Conservation (phyloP, 1,140 invertebrate species). For the Grapholita molesta region DNA sequence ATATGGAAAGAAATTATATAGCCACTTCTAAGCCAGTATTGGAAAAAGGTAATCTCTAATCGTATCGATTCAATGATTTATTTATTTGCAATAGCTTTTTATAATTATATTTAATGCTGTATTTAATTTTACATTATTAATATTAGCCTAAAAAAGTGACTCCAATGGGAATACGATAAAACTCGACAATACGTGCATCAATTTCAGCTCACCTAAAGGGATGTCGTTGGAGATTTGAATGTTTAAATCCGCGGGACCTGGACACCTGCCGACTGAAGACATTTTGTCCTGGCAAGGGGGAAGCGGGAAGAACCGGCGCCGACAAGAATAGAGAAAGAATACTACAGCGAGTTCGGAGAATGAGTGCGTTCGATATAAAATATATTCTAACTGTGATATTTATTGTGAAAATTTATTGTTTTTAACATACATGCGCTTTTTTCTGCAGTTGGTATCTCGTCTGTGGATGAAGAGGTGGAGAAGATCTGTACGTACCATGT, state of each 20-base stretch:
- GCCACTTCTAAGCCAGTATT: too few species aligned
- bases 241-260: constrained; percentile 32
- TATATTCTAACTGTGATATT: too few species aligned
- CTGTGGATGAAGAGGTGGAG: constrained; percentile 54
- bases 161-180: too few species aligned
- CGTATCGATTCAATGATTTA: too few species aligned
- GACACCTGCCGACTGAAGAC: constrained; percentile 42
- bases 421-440: not conserved
- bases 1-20: too few species aligned
- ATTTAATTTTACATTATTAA: too few species aligned
- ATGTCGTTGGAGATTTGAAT: constrained; percentile 47
- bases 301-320: not conserved
- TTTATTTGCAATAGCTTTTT: too few species aligned
- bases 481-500: constrained; percentile 52
- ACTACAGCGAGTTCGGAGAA: constrained; percentile 32
- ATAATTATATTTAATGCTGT: too few species aligned
- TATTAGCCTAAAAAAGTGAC: too few species aligned
- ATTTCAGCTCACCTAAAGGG: not conserved
- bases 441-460: constrained; percentile 39
- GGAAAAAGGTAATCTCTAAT: too few species aligned
- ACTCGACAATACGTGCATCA: too few species aligned
- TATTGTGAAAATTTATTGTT: not conserved
- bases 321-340: not conserved
- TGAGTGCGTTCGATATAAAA: constrained; percentile 33
- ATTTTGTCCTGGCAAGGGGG: not conserved